These are phyloP conservation scores for Bubo blakistoni DNA, from an alignment of 2,113 vertebrate genomes.

Conservation along the genomic window DNA sequence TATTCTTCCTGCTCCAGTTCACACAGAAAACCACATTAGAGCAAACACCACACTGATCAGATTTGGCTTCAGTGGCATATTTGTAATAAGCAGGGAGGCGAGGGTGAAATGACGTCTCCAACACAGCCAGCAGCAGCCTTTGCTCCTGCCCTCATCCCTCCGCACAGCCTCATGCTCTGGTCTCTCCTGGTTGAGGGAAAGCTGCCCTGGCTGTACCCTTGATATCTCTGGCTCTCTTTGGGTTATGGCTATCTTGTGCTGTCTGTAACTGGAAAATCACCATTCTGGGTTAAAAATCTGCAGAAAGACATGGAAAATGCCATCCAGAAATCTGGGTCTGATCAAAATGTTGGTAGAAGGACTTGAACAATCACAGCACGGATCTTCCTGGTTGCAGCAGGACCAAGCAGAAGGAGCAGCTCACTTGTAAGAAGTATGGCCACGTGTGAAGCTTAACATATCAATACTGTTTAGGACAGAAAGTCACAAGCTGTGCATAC, in stretches of 20 bases:
- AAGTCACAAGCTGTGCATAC: not conserved
- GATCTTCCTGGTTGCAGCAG: not conserved
- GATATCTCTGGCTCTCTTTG: not conserved
- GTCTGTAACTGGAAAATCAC: not conserved
- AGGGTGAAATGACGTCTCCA: not conserved
- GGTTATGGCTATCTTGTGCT: not conserved
- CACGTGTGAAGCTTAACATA: not conserved
- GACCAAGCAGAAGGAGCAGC: not conserved
- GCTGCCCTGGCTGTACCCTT: not conserved
- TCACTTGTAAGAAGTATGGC: not conserved
- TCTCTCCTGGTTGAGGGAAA: not conserved
- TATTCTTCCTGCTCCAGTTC: not conserved
- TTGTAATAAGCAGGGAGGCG: not conserved
- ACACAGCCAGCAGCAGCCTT: not conserved
- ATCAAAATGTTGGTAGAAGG: not conserved
- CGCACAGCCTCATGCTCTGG: not conserved
- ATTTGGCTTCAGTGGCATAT: not conserved
- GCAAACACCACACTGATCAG: not conserved
- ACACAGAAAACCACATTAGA: not conserved
- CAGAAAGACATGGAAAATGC: not conserved
- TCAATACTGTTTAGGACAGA: not conserved
- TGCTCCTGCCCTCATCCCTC: not conserved
- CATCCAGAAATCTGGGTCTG: not conserved
- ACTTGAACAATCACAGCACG: accelerated
- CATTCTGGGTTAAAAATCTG: not conserved